Conservation (phyloP, 2,113 vertebrate species). For the Myrmophylax atrothorax region DNA sequence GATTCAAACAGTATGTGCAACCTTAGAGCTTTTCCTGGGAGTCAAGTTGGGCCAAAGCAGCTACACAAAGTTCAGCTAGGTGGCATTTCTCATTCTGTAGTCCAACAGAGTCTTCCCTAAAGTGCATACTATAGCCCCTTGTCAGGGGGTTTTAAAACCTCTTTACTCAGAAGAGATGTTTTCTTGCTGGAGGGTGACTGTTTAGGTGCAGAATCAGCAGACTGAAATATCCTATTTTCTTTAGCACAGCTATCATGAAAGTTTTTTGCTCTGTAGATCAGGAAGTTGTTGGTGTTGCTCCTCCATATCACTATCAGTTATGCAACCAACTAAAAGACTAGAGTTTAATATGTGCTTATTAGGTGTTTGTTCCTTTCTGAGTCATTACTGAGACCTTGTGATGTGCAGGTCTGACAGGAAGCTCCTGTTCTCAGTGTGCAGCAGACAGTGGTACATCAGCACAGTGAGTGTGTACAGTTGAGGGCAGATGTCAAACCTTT, state of each 20-base stretch:
- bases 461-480: neutral
- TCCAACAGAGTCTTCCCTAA: neutral
- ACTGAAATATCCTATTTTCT: neutral
- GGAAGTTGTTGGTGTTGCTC: neutral
- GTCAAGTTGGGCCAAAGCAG: neutral
- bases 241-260: neutral
- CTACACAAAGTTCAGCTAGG: neutral
- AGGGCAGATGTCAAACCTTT: neutral
- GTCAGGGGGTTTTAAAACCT: neutral
- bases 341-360: neutral
- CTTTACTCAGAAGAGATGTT: neutral
- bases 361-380: neutral
- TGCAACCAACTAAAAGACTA: neutral
- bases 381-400: neutral
- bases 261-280: rapidly evolving
- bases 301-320: neutral
- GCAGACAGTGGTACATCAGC: neutral
- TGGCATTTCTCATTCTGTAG: neutral
- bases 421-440: neutral
- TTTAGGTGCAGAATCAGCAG: neutral
- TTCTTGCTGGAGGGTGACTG: neutral
- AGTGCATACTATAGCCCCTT: neutral
- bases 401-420: neutral
- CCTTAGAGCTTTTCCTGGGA: neutral
- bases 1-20: neutral